These are phyloP conservation scores for Columba guinea DNA, from an alignment of 2,797 vertebrate genomes.

Conservation along the genomic window DNA sequence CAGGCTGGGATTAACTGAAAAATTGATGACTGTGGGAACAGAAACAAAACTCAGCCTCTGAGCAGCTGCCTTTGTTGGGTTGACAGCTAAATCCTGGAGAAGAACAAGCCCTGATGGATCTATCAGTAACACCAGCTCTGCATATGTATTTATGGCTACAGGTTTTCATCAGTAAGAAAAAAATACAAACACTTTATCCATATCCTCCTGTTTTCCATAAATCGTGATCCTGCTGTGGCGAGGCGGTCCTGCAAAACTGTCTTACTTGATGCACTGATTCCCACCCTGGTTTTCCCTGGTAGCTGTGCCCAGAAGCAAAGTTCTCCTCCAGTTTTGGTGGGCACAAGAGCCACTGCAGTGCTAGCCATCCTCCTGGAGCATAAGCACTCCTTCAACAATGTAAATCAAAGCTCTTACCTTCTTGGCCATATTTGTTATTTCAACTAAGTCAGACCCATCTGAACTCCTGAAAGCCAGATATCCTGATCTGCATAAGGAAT, in stretches of 20 bases:
- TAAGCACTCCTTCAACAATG: neutral
- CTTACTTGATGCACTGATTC: neutral
- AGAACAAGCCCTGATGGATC: neutral
- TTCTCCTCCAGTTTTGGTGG: neutral
- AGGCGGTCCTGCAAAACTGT: neutral
- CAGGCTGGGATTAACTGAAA: neutral
- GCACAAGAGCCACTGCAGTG: accelerated
- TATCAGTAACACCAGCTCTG: neutral
- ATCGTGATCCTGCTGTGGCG: accelerated
- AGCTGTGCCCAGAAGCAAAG: neutral
- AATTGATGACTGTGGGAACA: neutral
- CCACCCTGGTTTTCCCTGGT: neutral
- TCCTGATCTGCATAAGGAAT: neutral
- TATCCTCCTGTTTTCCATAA: neutral
- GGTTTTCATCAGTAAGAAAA: neutral
- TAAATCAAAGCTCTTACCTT: neutral
- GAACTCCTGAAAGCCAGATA: neutral
- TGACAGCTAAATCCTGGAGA: neutral
- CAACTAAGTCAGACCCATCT: neutral
- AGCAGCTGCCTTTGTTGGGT: neutral
- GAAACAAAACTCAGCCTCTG: neutral
- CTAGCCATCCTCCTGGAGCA: neutral
- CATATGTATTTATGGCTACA: neutral
- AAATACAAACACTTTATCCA: neutral
- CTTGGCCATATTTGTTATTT: neutral